Conservation (phyloP, 2,797 vertebrate species). For the Sebastiscus tertius region DNA sequence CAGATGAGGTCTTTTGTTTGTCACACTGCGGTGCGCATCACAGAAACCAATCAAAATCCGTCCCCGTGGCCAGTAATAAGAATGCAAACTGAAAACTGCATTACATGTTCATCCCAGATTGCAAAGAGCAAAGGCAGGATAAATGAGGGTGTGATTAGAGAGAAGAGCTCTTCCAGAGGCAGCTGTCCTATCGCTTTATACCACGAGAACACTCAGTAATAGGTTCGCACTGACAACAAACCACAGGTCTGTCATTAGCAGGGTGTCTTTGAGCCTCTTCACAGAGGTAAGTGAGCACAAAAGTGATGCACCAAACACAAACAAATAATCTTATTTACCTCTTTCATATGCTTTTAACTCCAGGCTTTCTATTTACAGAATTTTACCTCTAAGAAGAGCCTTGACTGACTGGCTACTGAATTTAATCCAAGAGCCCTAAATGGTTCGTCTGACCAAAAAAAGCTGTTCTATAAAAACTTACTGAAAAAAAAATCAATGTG, state of each 20-base stretch:
- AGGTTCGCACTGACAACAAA: constrained; percentile 70
- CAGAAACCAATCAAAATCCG: constrained; percentile 57
- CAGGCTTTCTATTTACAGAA: background rate
- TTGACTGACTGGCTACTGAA: constrained; percentile 12
- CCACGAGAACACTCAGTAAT: constrained; percentile 65
- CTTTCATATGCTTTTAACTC: constrained; percentile 26
- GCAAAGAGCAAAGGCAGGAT: constrained; percentile 40
- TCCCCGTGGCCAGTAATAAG: constrained; percentile 39
- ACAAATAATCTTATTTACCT: constrained; percentile 45
- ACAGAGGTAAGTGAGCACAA: constrained; percentile 57
- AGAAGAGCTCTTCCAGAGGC: constrained; percentile 58
- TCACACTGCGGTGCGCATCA: constrained; percentile 43
- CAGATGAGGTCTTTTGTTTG: constrained; percentile 57
- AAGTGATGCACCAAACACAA: constrained; percentile 27
- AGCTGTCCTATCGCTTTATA: constrained; percentile 53
- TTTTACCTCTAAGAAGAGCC: background rate
- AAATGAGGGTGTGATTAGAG: constrained; percentile 67
- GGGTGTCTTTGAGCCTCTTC: constrained; percentile 59
- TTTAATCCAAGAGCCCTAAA: constrained; percentile 1
- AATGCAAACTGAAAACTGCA: constrained; percentile 59
- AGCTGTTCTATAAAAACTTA: background rate
- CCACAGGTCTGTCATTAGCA: constrained; percentile 68
- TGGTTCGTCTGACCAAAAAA: background rate
- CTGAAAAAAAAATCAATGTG: background rate
- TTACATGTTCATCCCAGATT: constrained; percentile 54